These are phyloP conservation scores for Steinernema khuongi DNA, from an alignment of 1,140 invertebrate genomes.

Conservation along the genomic window DNA sequence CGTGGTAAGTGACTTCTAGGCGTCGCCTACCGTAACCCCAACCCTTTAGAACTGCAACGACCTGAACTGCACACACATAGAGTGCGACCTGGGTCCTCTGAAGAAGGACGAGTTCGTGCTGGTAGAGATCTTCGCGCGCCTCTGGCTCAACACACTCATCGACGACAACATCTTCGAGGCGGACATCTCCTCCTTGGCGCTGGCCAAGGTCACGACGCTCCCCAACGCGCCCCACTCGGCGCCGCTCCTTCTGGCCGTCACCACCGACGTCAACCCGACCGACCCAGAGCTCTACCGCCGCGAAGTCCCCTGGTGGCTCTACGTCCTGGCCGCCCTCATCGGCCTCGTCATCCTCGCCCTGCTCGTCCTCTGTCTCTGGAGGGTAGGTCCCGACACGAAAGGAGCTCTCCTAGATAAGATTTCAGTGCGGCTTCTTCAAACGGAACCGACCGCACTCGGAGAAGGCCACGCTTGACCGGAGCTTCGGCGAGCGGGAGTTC, in stretches of 20 bases:
- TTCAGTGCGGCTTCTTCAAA: constrained; percentile 47
- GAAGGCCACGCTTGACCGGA: constrained; percentile 21
- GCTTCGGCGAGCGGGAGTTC: constrained; percentile 3
- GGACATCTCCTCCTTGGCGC: constrained; percentile 17
- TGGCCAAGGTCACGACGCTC: constrained; percentile 12
- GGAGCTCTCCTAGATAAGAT: no score
- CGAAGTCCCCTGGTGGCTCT: constrained; percentile 39
- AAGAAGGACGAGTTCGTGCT: constrained; percentile 53
- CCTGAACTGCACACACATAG: constrained; percentile 56
- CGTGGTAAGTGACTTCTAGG: constrained; percentile 30
- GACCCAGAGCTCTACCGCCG: not conserved
- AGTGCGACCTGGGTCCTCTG: constrained; percentile 51
- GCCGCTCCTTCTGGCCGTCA: not conserved
- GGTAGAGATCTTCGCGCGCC: constrained; percentile 51
- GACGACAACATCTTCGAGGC: constrained; percentile 38
- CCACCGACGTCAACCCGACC: constrained; percentile 20
- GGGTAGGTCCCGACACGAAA: constrained; percentile 27
- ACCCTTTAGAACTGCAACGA: constrained; percentile 43
- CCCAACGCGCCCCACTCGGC: not conserved
- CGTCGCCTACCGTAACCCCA: not conserved
- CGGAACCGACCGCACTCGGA: constrained; percentile 39
- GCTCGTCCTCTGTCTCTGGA: constrained; percentile 39
- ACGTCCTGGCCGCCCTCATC: constrained; percentile 36
- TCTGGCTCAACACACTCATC: constrained; percentile 56
- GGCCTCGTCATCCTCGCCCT: constrained; percentile 37